Conservation (phyloP, 2,888 invertebrate species). For the Eubasilissa splendida region DNA sequence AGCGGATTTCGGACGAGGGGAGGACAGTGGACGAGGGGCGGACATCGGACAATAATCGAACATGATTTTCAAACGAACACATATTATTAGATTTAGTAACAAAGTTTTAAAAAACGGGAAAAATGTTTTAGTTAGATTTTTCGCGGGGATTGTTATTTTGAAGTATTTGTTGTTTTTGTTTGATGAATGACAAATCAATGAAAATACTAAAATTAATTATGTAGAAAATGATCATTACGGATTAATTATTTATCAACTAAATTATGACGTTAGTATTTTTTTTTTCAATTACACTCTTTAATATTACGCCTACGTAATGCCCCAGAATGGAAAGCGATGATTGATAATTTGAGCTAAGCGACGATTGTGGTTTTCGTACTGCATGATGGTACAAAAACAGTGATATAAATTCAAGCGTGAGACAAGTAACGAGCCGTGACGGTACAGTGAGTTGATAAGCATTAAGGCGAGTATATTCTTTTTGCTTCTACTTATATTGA, state of each 20-base stretch:
- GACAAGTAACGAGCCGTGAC: too few species aligned
- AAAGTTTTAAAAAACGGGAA: not conserved
- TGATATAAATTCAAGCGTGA: not conserved
- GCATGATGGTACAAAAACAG: constrained; percentile 19
- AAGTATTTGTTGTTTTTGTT: constrained; percentile 79
- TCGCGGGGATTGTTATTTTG: constrained; percentile 61
- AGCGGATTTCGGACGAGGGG: too few species aligned
- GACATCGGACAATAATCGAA: too few species aligned
- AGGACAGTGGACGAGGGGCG: too few species aligned
- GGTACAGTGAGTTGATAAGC: constrained; percentile 63
- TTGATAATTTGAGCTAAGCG: constrained; percentile 32
- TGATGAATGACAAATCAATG: constrained; percentile 88
- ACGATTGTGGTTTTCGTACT: constrained; percentile 22
- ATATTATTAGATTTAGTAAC: not conserved
- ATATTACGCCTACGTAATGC: not conserved
- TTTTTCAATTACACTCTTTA: not conserved
- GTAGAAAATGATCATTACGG: constrained; percentile 67
- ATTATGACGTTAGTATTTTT: constrained; percentile 3
- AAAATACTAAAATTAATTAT: constrained; percentile 81
- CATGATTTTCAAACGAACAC: too few species aligned
- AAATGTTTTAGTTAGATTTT: constrained; percentile 31
- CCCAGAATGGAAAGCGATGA: constrained; percentile 28
- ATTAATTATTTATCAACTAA: constrained; percentile 42
- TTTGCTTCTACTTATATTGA: constrained; percentile 68
- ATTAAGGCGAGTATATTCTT: constrained; percentile 71